phyloP scores from a whole-genome alignment of 2,113 vertebrate genomes.

The Hylia prasina region DNA sequence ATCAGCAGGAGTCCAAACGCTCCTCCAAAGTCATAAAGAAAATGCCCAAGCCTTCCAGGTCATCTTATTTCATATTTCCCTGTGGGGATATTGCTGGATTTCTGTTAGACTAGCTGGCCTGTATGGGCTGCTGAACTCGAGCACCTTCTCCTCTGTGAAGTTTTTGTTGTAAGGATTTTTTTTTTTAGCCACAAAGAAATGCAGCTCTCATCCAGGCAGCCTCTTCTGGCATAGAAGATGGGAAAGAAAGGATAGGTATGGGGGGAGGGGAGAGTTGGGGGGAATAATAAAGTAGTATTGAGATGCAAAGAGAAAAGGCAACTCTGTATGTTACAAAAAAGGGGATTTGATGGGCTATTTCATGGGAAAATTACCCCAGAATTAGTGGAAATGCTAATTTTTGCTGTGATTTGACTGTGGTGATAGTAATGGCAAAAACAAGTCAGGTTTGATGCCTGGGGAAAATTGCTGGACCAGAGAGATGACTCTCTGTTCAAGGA shows the following conservation, averaged over 20 bases:
- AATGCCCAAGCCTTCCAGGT: conserved; percentile 12
- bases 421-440: neutral
- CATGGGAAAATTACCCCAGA: neutral
- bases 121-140: neutral
- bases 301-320: neutral
- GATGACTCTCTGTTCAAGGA: neutral
- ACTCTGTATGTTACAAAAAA: neutral
- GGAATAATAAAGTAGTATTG: neutral
- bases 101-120: neutral
- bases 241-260: neutral
- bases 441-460: neutral
- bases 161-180: neutral
- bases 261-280: neutral
- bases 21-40: conserved; percentile 18
- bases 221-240: neutral
- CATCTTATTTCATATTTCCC: conserved; percentile 4
- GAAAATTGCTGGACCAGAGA: neutral
- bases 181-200: neutral
- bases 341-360: neutral
- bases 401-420: neutral
- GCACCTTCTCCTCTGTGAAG: conserved; percentile 27
- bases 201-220: neutral
- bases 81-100: neutral
- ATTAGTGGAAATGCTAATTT: neutral
- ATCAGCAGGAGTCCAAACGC: neutral